Base-by-base conservation (phyloP, 2,888 invertebrate species). In the Stenodera caucasica region DNA sequence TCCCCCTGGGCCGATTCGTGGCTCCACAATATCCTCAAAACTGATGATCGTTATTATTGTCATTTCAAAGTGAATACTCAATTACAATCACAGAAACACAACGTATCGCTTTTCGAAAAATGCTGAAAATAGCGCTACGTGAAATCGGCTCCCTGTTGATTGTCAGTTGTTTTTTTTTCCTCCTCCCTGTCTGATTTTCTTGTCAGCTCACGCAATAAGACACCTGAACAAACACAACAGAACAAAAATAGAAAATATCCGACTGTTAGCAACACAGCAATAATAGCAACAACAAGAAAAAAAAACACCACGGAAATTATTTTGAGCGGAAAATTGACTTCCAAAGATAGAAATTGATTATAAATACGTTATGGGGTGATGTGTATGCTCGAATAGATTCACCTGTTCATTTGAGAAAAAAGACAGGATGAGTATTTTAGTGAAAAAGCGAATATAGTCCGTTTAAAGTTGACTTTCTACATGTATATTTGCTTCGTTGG, bases 121-220 rank as follows among this genome's bases (percentile, higher is more conserved):
- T 65, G 64, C 67, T 65, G 66, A 63, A 67, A 66, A 70, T 68
- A 63, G 65, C 65, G 60, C 66, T 70, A 66, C 63, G 57, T 56
- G 62, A 65, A 64, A 65, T 61, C 53, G 61, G 57, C 60, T 65
- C 58, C 55, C 51, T 63, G 64, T 61, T 66, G 67, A 67, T 66
- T 65, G 68, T 69, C 57, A 66, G 68, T 65, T 67, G 65, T 62
- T 66, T 68, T 68, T 67, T 68, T n/a, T n/a, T n/a, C n/a, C n/a
- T n/a, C n/a, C 67, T 61, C 63, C 65, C 60, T 60, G 61, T 61
- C 58, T 63, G 55, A 61, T 65, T 65, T 65, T 70, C 66, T 67
- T 66, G 68, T 67, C 66, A 70, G 63, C 62, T 67, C 60, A 59
- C 65, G 68, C 64, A 68, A 70, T 66, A 65, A 67, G 61, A 69